Percentiles rank a stretch among this genome's conserved stretches.
Evolutionary conservation across 2,113 vertebrate species (phyloP).

Genomic region (Corythornis madagascariensis): DNA sequence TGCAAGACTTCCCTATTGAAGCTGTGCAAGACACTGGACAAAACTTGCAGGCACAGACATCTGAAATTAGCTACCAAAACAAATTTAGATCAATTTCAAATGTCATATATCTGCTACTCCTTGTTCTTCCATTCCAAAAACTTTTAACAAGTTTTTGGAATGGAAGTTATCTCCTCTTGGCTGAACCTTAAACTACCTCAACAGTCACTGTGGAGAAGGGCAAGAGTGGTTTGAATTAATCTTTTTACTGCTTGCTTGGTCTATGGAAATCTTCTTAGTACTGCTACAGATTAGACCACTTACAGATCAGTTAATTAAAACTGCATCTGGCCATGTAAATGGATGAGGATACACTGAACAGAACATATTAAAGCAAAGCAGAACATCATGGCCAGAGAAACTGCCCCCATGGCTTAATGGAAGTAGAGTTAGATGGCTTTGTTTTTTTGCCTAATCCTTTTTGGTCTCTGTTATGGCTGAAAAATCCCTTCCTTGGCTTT

Average conservation of each 20-base stretch:
- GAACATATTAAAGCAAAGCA: background rate
- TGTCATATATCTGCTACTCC: background rate
- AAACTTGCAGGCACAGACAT: background rate
- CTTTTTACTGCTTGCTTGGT: background rate
- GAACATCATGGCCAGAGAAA: background rate
- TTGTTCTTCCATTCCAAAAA: background rate
- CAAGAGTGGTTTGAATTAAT: background rate
- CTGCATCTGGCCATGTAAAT: background rate
- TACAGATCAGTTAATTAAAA: background rate
- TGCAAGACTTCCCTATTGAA: background rate
- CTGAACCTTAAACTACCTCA: background rate
- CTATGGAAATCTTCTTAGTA: background rate
- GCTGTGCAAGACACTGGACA: background rate
- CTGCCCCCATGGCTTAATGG: background rate
- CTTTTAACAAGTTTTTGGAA: background rate
- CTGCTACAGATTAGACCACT: background rate
- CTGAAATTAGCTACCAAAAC: background rate
- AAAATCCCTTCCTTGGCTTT: background rate
- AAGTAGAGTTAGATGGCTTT: background rate
- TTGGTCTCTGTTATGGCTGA: background rate
- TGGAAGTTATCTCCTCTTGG: background rate
- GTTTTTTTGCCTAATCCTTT: background rate
- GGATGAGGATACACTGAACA: background rate
- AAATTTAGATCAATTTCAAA: background rate
- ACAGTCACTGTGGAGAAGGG: background rate